Conservation (phyloP, 23 tunicate species). For the Styela plicata region DNA sequence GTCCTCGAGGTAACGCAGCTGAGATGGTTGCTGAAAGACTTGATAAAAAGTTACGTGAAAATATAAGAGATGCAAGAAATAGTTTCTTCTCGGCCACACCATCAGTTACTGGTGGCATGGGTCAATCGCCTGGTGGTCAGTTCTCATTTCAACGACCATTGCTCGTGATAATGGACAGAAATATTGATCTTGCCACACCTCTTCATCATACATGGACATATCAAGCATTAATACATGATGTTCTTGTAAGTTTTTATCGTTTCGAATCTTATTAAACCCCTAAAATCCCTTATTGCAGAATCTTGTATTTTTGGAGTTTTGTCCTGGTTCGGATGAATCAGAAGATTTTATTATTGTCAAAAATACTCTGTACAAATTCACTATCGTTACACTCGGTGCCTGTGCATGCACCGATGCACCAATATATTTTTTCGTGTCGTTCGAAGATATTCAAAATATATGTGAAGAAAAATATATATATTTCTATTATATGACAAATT, state of each 20-base stretch:
- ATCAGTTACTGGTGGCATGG: constrained; percentile 19
- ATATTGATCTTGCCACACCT: constrained; percentile 91
- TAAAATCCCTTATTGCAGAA: too few species aligned
- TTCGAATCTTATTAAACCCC: too few species aligned
- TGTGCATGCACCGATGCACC: too few species aligned
- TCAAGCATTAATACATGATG: constrained; percentile 82
- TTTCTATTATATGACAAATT: too few species aligned
- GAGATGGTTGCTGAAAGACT: constrained; percentile 94
- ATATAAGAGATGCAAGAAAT: constrained; percentile 86
- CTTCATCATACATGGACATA: constrained; percentile 97
- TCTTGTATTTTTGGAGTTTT: too few species aligned
- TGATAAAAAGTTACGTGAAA: constrained; percentile 78
- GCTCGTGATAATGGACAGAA: constrained; percentile 74
- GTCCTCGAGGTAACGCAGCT: constrained; percentile 93
- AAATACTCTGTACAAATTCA: too few species aligned
- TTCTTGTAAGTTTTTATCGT: constrained; percentile 26
- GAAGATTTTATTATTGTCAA: too few species aligned
- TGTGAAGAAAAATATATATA: too few species aligned
- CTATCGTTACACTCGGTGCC: too few species aligned
- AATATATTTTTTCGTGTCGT: too few species aligned
- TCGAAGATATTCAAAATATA: too few species aligned
- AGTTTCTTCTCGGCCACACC: constrained; percentile 77
- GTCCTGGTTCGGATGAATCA: too few species aligned
- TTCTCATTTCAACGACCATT: constrained; percentile 84
- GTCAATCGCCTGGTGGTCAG: constrained; percentile 51